phyloP scores from a whole-genome alignment of 1,140 invertebrate species.

The Hermetia illucens region DNA sequence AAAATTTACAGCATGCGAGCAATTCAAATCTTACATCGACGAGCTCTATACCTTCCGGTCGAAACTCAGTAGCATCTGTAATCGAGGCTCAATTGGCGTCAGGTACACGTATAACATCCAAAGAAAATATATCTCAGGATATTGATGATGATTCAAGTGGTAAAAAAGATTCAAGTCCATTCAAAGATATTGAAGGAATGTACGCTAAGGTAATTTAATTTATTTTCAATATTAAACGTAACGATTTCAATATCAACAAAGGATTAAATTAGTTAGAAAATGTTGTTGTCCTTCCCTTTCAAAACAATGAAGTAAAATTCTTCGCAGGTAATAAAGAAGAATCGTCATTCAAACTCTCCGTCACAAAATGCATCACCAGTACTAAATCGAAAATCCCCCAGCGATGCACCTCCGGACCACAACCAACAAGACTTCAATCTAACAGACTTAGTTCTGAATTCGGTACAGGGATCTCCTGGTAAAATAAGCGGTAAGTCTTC shows the following conservation, averaged over 20 bases:
- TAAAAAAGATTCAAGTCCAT: slow-evolving; percentile 34
- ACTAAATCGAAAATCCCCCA: slow-evolving; percentile 26
- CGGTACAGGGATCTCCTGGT: slow-evolving; percentile 21
- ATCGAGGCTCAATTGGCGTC: slow-evolving; percentile 21
- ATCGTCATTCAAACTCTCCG: slow-evolving; percentile 21
- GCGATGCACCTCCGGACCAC: slow-evolving; percentile 21
- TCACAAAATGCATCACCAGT: slow-evolving; percentile 25
- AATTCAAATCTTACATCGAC: slow-evolving; percentile 22
- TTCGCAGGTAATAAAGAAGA: slow-evolving; percentile 27
- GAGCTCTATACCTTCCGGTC: slow-evolving; percentile 28
- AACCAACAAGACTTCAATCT: not conserved
- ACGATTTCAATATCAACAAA: slow-evolving; percentile 4
- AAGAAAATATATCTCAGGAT: slow-evolving; percentile 23
- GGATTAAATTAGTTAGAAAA: slow-evolving; percentile 4
- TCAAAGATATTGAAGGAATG: slow-evolving; percentile 66
- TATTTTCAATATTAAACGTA: slow-evolving; percentile 8
- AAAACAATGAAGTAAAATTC: too few relatives aligned
- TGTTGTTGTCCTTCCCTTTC: too few relatives aligned
- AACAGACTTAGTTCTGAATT: not conserved
- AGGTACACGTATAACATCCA: slow-evolving; percentile 9
- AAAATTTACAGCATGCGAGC: slow-evolving; percentile 16
- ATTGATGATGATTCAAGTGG: slow-evolving; percentile 48
- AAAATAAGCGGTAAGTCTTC: slow-evolving; percentile 35
- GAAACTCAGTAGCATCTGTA: slow-evolving; percentile 28
- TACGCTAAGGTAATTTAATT: slow-evolving; percentile 57